Percentiles rank a stretch among this genome's conserved stretches.
These are phyloP conservation scores for Semaprochilodus insignis DNA, from an alignment of 2,797 vertebrate genomes.

Conservation along the genomic window DNA sequence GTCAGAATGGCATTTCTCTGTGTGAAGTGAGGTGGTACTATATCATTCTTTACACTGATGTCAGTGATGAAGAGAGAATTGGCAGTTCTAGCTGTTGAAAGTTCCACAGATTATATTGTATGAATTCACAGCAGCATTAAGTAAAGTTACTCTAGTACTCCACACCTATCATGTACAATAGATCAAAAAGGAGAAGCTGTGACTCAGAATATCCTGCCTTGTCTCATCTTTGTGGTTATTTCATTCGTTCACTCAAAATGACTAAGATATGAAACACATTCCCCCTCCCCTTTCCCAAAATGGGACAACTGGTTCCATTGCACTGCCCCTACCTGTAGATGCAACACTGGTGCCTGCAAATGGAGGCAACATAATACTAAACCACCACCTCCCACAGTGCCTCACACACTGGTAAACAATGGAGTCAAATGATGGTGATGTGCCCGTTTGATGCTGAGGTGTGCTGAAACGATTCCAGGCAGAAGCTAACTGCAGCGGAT, in stretches of 20 bases:
- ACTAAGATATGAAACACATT: not conserved
- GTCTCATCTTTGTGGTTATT: constrained; percentile 12
- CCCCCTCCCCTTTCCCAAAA: constrained; percentile 4
- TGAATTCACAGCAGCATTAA: not conserved
- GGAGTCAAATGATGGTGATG: not conserved
- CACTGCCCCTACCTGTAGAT: not conserved
- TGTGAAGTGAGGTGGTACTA: no score
- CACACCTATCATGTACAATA: not conserved
- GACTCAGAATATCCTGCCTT: constrained; percentile 23
- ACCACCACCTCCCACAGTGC: not conserved
- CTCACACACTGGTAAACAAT: not conserved
- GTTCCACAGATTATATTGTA: not conserved
- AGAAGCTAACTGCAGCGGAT: not conserved
- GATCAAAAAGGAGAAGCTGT: constrained; percentile 2
- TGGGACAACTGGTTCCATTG: constrained; percentile 10
- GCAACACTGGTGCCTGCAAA: not conserved
- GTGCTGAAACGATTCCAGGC: not conserved
- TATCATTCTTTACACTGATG: no score
- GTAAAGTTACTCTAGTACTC: not conserved
- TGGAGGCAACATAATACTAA: not conserved
- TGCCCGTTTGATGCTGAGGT: no score
- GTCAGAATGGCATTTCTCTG: no score
- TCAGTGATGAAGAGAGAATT: not conserved
- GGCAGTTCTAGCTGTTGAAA: not conserved
- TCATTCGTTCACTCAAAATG: not conserved